phyloP scores from a whole-genome alignment of 2,797 vertebrate species.

The Rhabdomys pumilio region DNA sequence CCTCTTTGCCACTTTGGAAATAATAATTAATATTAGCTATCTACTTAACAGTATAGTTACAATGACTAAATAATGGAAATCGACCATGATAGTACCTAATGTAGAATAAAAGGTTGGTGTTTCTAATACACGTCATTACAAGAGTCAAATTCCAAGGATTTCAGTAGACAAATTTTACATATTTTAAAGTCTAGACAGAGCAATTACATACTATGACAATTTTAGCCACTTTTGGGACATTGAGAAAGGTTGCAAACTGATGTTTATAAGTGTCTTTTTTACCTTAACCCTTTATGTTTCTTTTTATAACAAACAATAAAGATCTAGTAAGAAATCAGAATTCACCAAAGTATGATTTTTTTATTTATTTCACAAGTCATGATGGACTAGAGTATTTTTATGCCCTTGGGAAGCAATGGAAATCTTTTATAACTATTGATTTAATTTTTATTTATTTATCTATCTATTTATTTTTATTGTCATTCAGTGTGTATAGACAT shows the following conservation, averaged over 20 bases:
- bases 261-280: slow-evolving; percentile 71
- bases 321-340: slow-evolving; percentile 66
- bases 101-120: slow-evolving; percentile 34
- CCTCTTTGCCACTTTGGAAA: slow-evolving; percentile 15
- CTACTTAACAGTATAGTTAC: slow-evolving; percentile 13
- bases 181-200: slow-evolving; percentile 26
- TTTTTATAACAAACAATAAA: slow-evolving; percentile 56
- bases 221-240: slow-evolving; percentile 54
- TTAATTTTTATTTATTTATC: slow-evolving; percentile 79
- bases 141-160: slow-evolving; percentile 43
- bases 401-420: slow-evolving; percentile 79
- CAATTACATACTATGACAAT: slow-evolving; percentile 27
- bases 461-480: slow-evolving; percentile 84
- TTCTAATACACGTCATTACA: slow-evolving; percentile 31
- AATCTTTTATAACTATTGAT: slow-evolving; percentile 85
- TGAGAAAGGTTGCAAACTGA: slow-evolving; percentile 65
- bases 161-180: neutral
- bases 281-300: neutral
- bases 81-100: slow-evolving; percentile 13
- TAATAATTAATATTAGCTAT: slow-evolving; percentile 63
- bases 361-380: slow-evolving; percentile 69
- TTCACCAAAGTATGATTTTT: slow-evolving; percentile 66
- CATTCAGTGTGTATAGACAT: slow-evolving; percentile 69
- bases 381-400: slow-evolving; percentile 52
- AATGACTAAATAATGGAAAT: slow-evolving; percentile 60